phyloP scores from a whole-genome alignment of 2,113 vertebrate species.

The Grammomys dolichurus region DNA sequence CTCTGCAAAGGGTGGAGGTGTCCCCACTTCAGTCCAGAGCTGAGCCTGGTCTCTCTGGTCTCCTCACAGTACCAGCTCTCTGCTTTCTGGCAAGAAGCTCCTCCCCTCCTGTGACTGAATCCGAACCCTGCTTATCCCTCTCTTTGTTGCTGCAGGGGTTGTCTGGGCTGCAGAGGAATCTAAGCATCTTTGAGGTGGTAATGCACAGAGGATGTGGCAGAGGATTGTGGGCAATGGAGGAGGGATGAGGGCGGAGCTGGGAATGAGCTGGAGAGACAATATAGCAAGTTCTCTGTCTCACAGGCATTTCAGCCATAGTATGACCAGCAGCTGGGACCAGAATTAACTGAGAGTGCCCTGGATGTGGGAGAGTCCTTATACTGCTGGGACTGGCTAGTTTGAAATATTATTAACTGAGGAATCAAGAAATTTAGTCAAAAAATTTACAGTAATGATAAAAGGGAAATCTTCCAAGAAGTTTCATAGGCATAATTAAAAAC shows the following conservation, averaged over 20 bases:
- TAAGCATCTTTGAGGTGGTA: not conserved
- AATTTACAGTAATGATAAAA: not conserved
- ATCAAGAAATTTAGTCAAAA: not conserved
- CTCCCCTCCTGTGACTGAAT: not conserved
- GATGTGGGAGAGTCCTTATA: not conserved
- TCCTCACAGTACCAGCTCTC: not conserved
- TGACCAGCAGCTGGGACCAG: not conserved
- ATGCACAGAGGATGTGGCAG: not conserved
- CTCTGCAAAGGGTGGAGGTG: not conserved
- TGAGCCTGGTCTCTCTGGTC: accelerated
- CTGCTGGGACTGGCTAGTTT: not conserved
- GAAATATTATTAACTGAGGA: not conserved
- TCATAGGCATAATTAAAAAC: not conserved
- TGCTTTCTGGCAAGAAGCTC: not conserved
- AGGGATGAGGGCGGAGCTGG: not conserved
- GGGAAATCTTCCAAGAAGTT: not conserved
- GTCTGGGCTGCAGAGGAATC: not conserved
- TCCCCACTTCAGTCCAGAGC: too few species aligned
- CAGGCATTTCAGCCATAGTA: not conserved
- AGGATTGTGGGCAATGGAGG: accelerated
- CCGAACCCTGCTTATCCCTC: accelerated
- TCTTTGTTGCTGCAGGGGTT: not conserved
- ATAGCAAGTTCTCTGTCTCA: accelerated
- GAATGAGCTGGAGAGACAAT: too few species aligned
- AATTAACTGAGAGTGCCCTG: not conserved